Evolutionary conservation across 2,888 invertebrate species (phyloP).

Genomic region (Coremacera marginata): DNA sequence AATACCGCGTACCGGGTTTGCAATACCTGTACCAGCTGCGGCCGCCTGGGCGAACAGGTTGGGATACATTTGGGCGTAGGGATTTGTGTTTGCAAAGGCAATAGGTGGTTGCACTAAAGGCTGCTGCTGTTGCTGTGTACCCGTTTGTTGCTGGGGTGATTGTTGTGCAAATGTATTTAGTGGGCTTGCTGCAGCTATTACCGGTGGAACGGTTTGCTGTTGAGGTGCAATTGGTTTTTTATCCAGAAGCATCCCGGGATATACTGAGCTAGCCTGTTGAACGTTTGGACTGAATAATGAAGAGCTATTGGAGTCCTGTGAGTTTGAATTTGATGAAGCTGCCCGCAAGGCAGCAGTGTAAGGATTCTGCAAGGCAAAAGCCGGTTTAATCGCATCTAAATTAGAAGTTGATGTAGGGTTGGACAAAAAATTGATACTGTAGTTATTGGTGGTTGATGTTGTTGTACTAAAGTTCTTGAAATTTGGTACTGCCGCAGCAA

Average conservation of each 20-base stretch:
- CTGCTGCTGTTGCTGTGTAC: background rate
- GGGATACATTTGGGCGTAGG: conserved; percentile 64
- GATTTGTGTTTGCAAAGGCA: conserved; percentile 63
- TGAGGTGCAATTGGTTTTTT: conserved; percentile 38
- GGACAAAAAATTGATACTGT: conserved; percentile 52
- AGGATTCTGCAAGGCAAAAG: conserved; percentile 56
- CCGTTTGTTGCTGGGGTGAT: background rate
- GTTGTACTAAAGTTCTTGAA: conserved; percentile 54
- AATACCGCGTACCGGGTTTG: conserved; percentile 16
- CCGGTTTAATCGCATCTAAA: background rate
- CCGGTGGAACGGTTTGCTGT: background rate
- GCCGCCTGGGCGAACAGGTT: conserved; percentile 59
- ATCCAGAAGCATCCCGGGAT: conserved; percentile 49
- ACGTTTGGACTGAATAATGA: conserved; percentile 30
- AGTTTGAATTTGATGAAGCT: conserved; percentile 39
- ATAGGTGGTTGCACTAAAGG: conserved; percentile 51
- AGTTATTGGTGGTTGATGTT: conserved; percentile 54
- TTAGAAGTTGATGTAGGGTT: conserved; percentile 22
- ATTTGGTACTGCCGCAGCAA: conserved; percentile 43
- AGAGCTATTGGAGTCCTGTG: conserved; percentile 39
- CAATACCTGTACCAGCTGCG: conserved; percentile 36
- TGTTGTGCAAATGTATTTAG: conserved; percentile 2
- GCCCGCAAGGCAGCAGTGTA: conserved; percentile 52
- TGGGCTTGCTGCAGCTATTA: background rate
- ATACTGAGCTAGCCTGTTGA: conserved; percentile 37